Percentiles rank a stretch among this genome's conserved stretches.
These are phyloP conservation scores for Aspiorhynchus laticeps DNA, from an alignment of 2,113 vertebrate species.

Conservation along the genomic window DNA sequence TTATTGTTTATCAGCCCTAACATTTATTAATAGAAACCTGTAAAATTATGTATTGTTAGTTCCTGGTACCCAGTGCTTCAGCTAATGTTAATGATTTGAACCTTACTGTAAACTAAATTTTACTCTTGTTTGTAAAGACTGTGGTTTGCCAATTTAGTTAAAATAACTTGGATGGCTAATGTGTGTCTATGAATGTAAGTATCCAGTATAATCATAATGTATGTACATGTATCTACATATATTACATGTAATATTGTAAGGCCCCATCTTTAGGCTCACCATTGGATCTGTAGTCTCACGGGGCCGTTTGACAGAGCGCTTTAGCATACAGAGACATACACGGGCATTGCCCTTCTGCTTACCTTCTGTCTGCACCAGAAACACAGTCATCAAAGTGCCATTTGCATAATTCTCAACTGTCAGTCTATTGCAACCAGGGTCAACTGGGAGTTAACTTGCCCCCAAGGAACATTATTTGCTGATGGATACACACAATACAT, in stretches of 20 bases:
- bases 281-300: slow-evolving; percentile 47
- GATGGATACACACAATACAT: slow-evolving; percentile 41
- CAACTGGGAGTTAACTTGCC: slow-evolving; percentile 58
- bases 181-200: slow-evolving; percentile 11
- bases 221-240: slow-evolving; percentile 16
- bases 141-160: neutral
- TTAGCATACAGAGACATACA: slow-evolving; percentile 40
- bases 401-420: slow-evolving; percentile 50
- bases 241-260: slow-evolving; percentile 36
- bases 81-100: neutral
- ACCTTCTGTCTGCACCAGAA: slow-evolving; percentile 38
- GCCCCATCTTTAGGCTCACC: slow-evolving; percentile 55
- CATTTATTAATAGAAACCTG: too few species aligned
- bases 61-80: neutral
- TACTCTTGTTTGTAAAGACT: neutral
- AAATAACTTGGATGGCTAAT: neutral
- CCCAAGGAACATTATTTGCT: slow-evolving; percentile 50
- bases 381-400: slow-evolving; percentile 40
- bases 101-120: neutral
- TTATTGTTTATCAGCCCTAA: neutral
- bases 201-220: neutral
- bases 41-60: neutral
- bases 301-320: slow-evolving; percentile 44
- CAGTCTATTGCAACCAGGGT: slow-evolving; percentile 55
- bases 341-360: slow-evolving; percentile 29